Conservation (phyloP, 1,140 invertebrate genomes). For the Pantala flavescens region DNA sequence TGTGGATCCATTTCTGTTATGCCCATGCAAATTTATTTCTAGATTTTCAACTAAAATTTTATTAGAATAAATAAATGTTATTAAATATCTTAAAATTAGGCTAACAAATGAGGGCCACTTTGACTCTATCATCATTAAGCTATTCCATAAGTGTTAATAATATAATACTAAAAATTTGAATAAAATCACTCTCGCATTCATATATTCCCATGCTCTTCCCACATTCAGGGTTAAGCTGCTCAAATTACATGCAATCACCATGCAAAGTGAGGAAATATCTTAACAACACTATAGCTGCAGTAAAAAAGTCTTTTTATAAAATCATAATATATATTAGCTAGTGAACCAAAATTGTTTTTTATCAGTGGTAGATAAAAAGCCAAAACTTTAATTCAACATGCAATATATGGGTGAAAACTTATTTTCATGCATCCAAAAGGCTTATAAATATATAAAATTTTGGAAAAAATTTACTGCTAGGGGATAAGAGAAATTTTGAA, state of each 20-base stretch:
- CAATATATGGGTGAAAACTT: background rate
- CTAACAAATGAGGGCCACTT: background rate
- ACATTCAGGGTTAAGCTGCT: background rate
- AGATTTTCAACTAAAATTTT: background rate
- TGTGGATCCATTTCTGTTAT: background rate
- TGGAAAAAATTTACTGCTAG: background rate
- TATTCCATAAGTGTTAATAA: background rate
- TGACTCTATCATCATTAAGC: background rate
- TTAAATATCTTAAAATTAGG: background rate
- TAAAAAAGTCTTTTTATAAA: background rate
- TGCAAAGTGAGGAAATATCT: background rate
- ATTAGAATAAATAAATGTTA: background rate
- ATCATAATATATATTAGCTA: background rate
- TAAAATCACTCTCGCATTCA: background rate
- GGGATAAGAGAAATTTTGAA: background rate
- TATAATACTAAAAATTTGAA: background rate
- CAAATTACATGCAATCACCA: background rate
- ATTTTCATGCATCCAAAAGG: background rate
- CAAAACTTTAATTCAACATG: background rate
- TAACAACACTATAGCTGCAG: background rate
- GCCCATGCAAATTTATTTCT: background rate
- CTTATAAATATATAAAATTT: background rate
- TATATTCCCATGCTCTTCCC: conserved; percentile 1
- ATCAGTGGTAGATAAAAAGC: no score
- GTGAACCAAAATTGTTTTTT: background rate